These are phyloP conservation scores for Chrysoperla carnea DNA, from an alignment of 1,140 invertebrate species.

Conservation along the genomic window DNA sequence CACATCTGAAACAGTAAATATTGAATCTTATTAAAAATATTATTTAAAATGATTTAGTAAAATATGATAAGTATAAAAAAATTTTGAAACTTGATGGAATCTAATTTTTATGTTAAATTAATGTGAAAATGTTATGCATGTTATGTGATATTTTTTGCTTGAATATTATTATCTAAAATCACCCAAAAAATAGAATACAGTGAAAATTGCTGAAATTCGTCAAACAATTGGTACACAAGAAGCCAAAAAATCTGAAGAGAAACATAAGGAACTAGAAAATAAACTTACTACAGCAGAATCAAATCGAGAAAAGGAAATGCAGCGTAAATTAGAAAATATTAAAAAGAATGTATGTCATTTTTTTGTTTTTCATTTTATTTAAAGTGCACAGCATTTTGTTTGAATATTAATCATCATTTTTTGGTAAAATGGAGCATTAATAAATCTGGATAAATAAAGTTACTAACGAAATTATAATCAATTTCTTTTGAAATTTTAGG, in stretches of 20 bases:
- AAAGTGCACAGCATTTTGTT: conserved; percentile 5
- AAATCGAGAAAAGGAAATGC: conserved; percentile 61
- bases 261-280: conserved; percentile 47
- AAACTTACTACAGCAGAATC: conserved; percentile 55
- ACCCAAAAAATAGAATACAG: conserved; percentile 30
- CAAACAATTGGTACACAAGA: conserved; percentile 35
- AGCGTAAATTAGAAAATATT: conserved; percentile 60
- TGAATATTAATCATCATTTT: background rate
- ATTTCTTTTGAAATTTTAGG: background rate
- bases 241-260: conserved; percentile 41
- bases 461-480: background rate
- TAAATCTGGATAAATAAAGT: background rate
- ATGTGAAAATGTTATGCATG: no score
- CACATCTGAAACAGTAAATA: no score
- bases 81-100: no score
- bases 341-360: conserved; percentile 50
- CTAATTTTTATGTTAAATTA: no score
- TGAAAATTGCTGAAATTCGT: conserved; percentile 50
- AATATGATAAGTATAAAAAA: no score
- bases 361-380: conserved; percentile 3
- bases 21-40: no score
- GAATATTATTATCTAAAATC: no score
- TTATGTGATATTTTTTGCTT: no score
- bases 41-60: no score
- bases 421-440: background rate